These are phyloP conservation scores for Ceyx margarethae DNA, from an alignment of 2,113 vertebrate genomes.

Conservation along the genomic window DNA sequence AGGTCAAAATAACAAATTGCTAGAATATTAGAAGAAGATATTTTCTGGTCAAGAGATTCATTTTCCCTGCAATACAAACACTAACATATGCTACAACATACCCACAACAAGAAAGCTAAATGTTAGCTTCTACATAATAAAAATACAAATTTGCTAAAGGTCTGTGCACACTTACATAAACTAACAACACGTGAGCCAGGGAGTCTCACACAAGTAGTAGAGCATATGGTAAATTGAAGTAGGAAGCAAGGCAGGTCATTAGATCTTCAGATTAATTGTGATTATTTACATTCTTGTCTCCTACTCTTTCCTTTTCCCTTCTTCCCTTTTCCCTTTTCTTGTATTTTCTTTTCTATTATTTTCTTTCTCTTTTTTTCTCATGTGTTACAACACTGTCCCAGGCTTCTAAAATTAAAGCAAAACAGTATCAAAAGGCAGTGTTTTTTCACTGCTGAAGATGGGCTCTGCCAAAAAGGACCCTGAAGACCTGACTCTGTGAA, in stretches of 20 bases:
- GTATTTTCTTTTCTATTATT: too few relatives aligned
- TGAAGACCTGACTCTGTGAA: not conserved
- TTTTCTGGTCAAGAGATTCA: slow-evolving; percentile 42
- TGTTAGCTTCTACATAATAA: slow-evolving; percentile 53
- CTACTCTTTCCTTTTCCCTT: not conserved
- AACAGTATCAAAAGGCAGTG: not conserved
- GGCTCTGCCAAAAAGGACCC: not conserved
- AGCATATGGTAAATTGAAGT: slow-evolving; percentile 53
- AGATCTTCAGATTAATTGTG: slow-evolving; percentile 39
- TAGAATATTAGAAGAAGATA: slow-evolving; percentile 4
- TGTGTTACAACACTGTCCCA: not conserved
- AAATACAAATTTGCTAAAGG: slow-evolving; percentile 54
- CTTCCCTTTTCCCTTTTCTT: too few relatives aligned
- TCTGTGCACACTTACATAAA: slow-evolving; percentile 38
- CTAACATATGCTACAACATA: slow-evolving; percentile 51
- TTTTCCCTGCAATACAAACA: slow-evolving; percentile 41
- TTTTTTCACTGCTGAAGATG: not conserved
- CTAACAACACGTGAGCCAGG: slow-evolving; percentile 21
- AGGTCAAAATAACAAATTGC: slow-evolving; percentile 62
- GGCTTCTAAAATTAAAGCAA: not conserved
- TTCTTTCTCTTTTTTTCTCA: not conserved
- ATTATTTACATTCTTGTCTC: slow-evolving; percentile 41
- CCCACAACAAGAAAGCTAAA: slow-evolving; percentile 51
- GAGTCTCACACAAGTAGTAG: slow-evolving; percentile 37
- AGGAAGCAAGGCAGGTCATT: slow-evolving; percentile 13